Evolutionary conservation across 2,113 vertebrate species (phyloP), one percentile per base, ranked within the genome.

Genomic region (Electrona antarctica): DNA sequence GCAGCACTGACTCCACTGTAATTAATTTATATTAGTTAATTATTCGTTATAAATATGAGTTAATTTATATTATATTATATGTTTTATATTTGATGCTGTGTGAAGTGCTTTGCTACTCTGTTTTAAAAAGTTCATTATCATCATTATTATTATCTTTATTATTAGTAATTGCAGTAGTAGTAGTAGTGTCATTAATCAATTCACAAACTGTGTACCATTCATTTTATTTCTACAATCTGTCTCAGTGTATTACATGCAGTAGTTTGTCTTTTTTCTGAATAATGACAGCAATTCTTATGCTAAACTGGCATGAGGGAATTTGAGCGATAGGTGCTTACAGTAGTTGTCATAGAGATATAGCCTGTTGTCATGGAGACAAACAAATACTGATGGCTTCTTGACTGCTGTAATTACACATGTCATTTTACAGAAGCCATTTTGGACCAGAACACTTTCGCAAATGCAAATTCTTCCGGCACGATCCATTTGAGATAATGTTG

Each of bases 371-470:
- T 75, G 63, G 75, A 63, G 51, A 80, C 58, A n/a, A 21, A 41
- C 28, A 64, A 69, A 55, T 50, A 57, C 28, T 12, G 73, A 74
- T 71, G 2, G 47, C 21, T 65, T 28, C n/a, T 64, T 69, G 56
- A 71, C 10, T 63, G 58, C 12, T 67, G 13, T 80, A 76, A 78
- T 81, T 82, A 72, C 41, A 55, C 55, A 70, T 64, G 65, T 75
- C 64, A 74, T 64, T 61, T 11, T 57, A 11, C 41, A 52, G 51
- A 5, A 13, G 60, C 15, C 64, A 57, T 62, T 21, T 3, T 45
- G 47, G 33, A 41, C 33, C 33, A 41, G 33, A 41, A 41, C 33
- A 41, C 54, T 65, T 56, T 47, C 49, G 41, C 29, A 52, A 66
- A 4, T 58, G 50, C 11, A 41, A 46, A 8, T 10, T 8, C 5